phyloP scores from a whole-genome alignment of 1,140 invertebrate genomes.

The Lordiphosa mommai region DNA sequence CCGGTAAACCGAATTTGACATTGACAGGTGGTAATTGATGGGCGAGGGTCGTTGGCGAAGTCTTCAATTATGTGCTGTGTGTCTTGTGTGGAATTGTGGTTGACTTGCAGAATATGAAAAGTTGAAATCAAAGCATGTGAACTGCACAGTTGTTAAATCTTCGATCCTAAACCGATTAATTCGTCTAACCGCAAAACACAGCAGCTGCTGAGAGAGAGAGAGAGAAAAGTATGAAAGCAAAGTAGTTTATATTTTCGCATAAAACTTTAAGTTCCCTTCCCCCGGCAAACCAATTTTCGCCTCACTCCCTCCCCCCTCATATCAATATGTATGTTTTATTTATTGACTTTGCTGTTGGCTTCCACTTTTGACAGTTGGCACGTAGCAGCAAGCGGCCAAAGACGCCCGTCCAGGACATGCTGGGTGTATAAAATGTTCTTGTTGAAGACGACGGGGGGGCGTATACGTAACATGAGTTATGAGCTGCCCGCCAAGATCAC shows the following conservation, averaged over 20 bases:
- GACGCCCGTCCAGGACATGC: constrained; percentile 18
- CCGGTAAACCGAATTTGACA: constrained; percentile 9
- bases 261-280: not conserved
- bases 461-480: constrained; percentile 66
- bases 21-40: constrained; percentile 11
- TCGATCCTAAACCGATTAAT: too few species aligned
- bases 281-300: not conserved
- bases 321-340: constrained; percentile 55
- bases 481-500: constrained; percentile 48
- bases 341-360: constrained; percentile 50
- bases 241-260: too few species aligned
- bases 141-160: too few species aligned
- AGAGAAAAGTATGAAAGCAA: too few species aligned
- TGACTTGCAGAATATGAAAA: too few species aligned
- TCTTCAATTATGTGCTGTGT: not conserved
- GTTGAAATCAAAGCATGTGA: too few species aligned
- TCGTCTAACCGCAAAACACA: too few species aligned
- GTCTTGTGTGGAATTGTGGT: too few species aligned
- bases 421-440: constrained; percentile 3
- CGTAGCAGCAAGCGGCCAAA: constrained; percentile 25
- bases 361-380: constrained; percentile 56
- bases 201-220: too few species aligned
- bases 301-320: constrained; percentile 5
- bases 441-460: constrained; percentile 30
- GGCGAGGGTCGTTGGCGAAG: constrained; percentile 2